phyloP scores from a whole-genome alignment of 2,797 vertebrate species.

The Ctenopoma multispine region DNA sequence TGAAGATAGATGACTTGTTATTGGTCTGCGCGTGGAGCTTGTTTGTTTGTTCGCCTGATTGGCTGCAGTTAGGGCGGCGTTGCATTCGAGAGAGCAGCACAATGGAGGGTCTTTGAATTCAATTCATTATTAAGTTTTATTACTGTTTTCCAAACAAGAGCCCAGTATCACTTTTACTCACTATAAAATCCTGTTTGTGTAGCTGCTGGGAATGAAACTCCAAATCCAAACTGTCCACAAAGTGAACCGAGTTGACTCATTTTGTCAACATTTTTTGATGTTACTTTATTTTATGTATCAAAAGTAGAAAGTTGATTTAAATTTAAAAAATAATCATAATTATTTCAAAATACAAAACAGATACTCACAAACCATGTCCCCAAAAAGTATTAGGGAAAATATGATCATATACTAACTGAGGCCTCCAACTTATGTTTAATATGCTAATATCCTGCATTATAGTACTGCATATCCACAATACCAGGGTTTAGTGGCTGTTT shows the following conservation, averaged over 20 bases:
- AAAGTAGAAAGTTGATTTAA: neutral
- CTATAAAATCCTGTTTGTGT: constrained; percentile 29
- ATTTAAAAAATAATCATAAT: neutral
- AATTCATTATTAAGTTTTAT: constrained; percentile 85
- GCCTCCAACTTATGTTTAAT: neutral
- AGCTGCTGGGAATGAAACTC: constrained; percentile 15
- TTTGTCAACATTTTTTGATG: neutral
- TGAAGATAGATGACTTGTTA: constrained; percentile 72
- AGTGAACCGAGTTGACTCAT: neutral
- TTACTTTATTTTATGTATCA: neutral
- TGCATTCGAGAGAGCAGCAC: constrained; percentile 52
- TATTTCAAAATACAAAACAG: neutral
- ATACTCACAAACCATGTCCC: neutral
- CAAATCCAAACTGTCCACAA: constrained; percentile 17
- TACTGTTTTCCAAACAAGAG: constrained; percentile 65
- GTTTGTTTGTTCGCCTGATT: constrained; percentile 77
- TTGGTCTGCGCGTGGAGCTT: constrained; percentile 63
- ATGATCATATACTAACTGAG: neutral
- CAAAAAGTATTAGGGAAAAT: neutral
- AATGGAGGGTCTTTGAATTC: constrained; percentile 70
- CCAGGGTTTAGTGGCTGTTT: neutral
- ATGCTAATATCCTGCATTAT: neutral
- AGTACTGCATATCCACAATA: too few species aligned
- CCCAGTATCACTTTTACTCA: constrained; percentile 40
- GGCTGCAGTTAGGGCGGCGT: constrained; percentile 64